phyloP scores from a whole-genome alignment of 2,113 vertebrate genomes.

The Alethe castanea region DNA sequence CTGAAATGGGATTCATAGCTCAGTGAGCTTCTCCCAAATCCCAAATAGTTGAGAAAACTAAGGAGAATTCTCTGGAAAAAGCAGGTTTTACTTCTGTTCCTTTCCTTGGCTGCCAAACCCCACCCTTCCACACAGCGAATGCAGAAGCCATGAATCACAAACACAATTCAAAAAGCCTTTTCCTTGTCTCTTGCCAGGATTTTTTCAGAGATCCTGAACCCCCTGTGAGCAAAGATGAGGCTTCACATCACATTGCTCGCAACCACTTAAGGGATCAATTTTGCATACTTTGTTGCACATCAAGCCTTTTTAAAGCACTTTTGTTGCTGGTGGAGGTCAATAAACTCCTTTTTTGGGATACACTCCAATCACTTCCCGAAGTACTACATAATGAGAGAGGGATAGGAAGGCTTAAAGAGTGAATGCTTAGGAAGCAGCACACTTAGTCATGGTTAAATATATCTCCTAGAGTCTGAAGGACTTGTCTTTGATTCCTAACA shows the following conservation, averaged over 20 bases:
- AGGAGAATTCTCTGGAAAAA: background rate
- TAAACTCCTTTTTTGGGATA: slow-evolving; percentile 16
- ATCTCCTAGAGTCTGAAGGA: slow-evolving; percentile 40
- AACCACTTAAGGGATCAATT: slow-evolving; percentile 1
- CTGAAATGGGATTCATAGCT: background rate
- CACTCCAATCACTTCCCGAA: background rate
- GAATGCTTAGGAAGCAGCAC: background rate
- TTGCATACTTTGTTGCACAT: background rate
- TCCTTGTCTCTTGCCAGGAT: background rate
- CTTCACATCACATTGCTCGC: background rate
- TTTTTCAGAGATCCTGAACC: background rate
- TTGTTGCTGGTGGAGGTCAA: slow-evolving; percentile 16
- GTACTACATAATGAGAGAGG: background rate
- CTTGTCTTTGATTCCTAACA: slow-evolving; percentile 37
- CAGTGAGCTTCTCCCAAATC: background rate
- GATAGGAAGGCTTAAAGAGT: background rate
- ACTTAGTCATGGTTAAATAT: slow-evolving; percentile 45
- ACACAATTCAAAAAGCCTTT: background rate
- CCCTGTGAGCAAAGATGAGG: background rate
- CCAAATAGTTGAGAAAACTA: background rate
- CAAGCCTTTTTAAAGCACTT: slow-evolving; percentile 5
- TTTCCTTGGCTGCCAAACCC: background rate
- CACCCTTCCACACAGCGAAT: background rate
- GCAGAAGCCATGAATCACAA: background rate
- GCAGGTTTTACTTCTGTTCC: background rate